Conservation (phyloP, 2,797 vertebrate species). For the Peromyscus nudipes region DNA sequence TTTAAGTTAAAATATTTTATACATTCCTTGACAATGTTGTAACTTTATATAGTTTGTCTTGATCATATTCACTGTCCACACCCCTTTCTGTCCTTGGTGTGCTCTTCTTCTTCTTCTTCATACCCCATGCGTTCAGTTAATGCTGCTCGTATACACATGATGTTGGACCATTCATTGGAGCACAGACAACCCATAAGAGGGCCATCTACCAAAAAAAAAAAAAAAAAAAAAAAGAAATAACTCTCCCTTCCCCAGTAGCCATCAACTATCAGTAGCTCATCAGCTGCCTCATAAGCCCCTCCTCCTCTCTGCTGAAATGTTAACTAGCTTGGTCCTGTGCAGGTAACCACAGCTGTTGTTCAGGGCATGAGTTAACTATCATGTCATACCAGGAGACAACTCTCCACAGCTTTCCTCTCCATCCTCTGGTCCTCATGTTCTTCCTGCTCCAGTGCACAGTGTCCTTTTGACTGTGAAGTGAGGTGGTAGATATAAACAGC, state of each 20-base stretch:
- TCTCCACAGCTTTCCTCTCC: not conserved
- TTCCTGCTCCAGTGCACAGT: too few species aligned
- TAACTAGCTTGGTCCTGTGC: not conserved
- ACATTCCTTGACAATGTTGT: not conserved
- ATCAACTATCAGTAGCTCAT: not conserved
- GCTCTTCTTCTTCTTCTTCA: not conserved
- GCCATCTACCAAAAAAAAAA: not conserved
- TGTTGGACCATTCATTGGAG: not conserved
- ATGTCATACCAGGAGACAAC: not conserved
- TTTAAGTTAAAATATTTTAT: not conserved
- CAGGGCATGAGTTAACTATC: fast-evolving
- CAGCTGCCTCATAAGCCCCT: not conserved
- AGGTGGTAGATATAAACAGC: not conserved
- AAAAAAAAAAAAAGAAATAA: not conserved
- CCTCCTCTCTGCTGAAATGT: not conserved
- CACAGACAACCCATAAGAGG: not conserved
- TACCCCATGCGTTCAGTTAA: not conserved
- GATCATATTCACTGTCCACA: not conserved
- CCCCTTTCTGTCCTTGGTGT: not conserved
- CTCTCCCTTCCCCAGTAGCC: not conserved
- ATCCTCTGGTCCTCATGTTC: not conserved
- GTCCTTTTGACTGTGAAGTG: not conserved
- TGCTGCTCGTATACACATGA: not conserved
- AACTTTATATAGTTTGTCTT: not conserved
- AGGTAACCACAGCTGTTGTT: not conserved